Evolutionary conservation across 1,140 invertebrate genomes (phyloP).

Genomic region (Chlorops oryzae): DNA sequence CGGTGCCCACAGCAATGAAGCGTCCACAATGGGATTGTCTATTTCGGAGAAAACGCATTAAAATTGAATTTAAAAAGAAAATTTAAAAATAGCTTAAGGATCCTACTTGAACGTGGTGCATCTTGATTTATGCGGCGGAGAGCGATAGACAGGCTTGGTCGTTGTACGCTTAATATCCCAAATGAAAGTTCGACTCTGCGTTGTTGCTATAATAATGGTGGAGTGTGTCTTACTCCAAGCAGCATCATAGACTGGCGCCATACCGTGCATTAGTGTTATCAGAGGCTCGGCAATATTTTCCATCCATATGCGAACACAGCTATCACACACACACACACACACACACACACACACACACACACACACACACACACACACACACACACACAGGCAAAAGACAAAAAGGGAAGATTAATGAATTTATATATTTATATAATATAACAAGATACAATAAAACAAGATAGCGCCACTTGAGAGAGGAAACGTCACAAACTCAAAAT

Average conservation of each 20-base stretch:
- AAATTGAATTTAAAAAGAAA: background rate
- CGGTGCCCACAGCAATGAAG: conserved; percentile 60
- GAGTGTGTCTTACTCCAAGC: conserved; percentile 76
- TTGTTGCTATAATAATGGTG: conserved; percentile 70
- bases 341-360: too few species aligned
- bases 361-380: too few species aligned
- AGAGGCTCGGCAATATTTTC: conserved; percentile 61
- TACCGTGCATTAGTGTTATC: conserved; percentile 54
- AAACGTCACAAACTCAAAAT: too few species aligned
- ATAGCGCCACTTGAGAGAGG: background rate
- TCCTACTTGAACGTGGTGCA: background rate
- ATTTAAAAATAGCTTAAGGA: background rate
- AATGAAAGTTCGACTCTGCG: conserved; percentile 60
- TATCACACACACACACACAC: too few species aligned
- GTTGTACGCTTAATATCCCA: conserved; percentile 67
- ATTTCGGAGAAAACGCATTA: background rate
- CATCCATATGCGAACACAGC: conserved; percentile 67
- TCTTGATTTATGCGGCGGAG: conserved; percentile 1
- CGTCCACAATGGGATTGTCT: conserved; percentile 60
- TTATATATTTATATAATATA: conserved; percentile 1
- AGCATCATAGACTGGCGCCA: conserved; percentile 59
- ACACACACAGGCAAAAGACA: too few species aligned
- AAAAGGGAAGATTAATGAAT: background rate
- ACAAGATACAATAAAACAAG: background rate
- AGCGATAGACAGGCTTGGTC: conserved; percentile 57